Conservation (phyloP, 2,113 vertebrate species). For the Dendrocopos noguchii region DNA sequence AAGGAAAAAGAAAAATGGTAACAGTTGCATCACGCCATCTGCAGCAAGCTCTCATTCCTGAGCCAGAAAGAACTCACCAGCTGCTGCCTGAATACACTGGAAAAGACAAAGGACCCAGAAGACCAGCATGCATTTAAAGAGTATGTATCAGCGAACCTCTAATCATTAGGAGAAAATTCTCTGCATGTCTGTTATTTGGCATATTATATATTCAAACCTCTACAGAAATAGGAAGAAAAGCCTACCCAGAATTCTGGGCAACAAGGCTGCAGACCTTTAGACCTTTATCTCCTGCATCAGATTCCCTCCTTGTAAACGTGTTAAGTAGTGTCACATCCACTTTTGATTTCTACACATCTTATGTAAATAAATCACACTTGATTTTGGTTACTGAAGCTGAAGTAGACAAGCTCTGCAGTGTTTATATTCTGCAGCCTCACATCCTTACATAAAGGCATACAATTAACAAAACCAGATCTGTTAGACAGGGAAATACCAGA, state of each 20-base stretch:
- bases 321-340: neutral
- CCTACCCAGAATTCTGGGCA: neutral
- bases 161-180: neutral
- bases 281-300: neutral
- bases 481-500: neutral
- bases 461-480: neutral
- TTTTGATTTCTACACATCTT: neutral
- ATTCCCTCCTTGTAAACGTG: accelerated
- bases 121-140: accelerated
- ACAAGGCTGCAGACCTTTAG: neutral
- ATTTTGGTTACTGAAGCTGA: neutral
- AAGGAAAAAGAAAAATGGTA: neutral
- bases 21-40: neutral
- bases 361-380: neutral
- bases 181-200: neutral
- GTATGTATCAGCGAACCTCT: accelerated
- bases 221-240: neutral
- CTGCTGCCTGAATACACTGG: neutral
- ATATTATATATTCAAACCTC: neutral
- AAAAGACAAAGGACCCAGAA: neutral
- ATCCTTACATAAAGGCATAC: accelerated
- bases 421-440: neutral
- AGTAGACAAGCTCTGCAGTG: neutral
- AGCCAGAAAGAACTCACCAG: neutral
- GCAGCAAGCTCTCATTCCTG: neutral